A percentile compares a stretch with the other conserved stretches of the same genome.
Evolutionary conservation across 1,140 invertebrate genomes (phyloP).

Genomic region (Triops longicaudatus): DNA sequence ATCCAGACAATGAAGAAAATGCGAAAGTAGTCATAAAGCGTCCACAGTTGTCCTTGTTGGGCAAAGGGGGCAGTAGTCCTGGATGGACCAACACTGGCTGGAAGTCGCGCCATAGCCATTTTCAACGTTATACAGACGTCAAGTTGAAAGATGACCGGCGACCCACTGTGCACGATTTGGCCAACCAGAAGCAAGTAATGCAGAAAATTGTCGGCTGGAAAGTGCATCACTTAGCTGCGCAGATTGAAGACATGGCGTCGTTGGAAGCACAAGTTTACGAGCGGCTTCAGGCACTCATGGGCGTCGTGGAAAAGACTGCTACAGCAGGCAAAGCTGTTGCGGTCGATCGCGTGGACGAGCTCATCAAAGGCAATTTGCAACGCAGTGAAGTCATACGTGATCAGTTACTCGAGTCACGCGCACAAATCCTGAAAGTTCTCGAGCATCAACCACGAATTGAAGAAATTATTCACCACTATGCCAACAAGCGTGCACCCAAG

Average conservation of each 20-base stretch:
- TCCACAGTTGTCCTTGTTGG: conserved; percentile 35
- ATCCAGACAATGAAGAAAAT: not conserved
- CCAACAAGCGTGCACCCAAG: conserved; percentile 81
- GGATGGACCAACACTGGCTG: conserved; percentile 35
- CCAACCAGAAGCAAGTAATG: conserved; percentile 75
- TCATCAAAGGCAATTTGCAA: conserved; percentile 89
- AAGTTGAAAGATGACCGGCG: conserved; percentile 73
- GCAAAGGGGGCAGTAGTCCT: not conserved
- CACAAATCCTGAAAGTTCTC: conserved; percentile 78
- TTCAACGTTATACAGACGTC: conserved; percentile 76
- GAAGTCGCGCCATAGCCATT: conserved; percentile 66
- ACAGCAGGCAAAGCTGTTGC: conserved; percentile 50
- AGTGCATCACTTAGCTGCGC: conserved; percentile 78
- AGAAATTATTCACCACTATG: conserved; percentile 79
- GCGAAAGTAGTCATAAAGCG: conserved; percentile 30
- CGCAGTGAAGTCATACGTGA: conserved; percentile 85
- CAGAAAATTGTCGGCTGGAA: conserved; percentile 94
- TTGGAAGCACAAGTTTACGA: conserved; percentile 52
- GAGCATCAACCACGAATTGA: conserved; percentile 79
- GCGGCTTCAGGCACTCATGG: conserved; percentile 54
- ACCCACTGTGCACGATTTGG: conserved; percentile 75
- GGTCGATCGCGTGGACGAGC: conserved; percentile 61
- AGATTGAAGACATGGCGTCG: conserved; percentile 77
- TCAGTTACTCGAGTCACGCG: conserved; percentile 76
- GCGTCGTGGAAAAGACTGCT: conserved; percentile 54